A percentile compares a stretch with the other conserved stretches of the same genome.
Evolutionary conservation across 2,888 invertebrate genomes (phyloP).

Genomic region (Hanleya hanleyi): DNA sequence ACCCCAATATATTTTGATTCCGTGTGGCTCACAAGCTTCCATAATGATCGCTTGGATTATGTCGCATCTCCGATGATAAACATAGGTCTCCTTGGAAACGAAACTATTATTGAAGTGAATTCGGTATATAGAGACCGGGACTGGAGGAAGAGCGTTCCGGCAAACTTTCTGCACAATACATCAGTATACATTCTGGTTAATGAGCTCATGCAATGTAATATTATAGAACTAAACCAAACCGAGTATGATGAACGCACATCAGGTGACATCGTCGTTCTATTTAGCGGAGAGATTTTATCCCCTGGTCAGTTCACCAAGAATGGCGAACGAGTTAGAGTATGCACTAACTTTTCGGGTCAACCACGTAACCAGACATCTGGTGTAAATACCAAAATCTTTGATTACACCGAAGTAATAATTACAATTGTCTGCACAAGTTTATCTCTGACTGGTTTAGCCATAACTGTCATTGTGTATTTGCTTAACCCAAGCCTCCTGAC

Average conservation of each 20-base stretch:
- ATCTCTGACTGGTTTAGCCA: background rate
- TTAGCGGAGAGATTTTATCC: background rate
- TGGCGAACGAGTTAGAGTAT: background rate
- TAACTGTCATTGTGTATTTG: background rate
- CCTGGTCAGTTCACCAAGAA: background rate
- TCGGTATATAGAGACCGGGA: no score
- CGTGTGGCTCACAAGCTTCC: background rate
- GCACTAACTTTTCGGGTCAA: background rate
- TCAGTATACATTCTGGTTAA: background rate
- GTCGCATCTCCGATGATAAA: no score
- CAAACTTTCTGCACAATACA: no score
- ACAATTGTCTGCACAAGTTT: background rate
- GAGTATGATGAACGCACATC: background rate
- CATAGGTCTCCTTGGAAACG: no score
- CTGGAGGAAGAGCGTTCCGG: no score
- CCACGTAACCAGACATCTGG: background rate
- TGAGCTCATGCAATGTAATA: background rate
- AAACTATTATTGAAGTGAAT: no score
- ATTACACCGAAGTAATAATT: background rate
- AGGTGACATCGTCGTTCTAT: background rate
- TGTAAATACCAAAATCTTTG: background rate
- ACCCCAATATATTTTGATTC: background rate
- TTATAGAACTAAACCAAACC: background rate
- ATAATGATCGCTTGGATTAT: background rate
- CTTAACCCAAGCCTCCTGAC: background rate